Conservation (phyloP, 2,797 vertebrate species). For the Poecile montanus region DNA sequence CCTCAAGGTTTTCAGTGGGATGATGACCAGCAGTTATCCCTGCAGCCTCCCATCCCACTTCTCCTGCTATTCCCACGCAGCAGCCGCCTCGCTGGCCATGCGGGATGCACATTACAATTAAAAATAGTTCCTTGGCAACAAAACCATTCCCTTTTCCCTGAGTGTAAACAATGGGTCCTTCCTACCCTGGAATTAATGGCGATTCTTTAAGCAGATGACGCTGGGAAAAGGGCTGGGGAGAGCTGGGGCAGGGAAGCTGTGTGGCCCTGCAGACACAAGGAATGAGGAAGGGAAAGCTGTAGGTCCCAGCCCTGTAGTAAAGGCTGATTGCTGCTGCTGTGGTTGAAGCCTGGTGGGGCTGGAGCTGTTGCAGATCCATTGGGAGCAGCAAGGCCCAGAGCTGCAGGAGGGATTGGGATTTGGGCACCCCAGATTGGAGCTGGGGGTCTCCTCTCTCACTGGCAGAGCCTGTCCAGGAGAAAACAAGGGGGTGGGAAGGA, state of each 20-base stretch:
- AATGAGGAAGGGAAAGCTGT: neutral
- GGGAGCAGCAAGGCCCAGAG: neutral
- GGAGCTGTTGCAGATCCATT: neutral
- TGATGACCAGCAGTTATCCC: neutral
- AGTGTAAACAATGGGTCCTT: constrained; percentile 51
- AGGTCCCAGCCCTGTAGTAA: neutral
- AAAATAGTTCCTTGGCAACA: constrained; percentile 58
- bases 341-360: neutral
- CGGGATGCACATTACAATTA: constrained; percentile 24
- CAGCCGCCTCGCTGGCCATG: neutral
- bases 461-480: neutral
- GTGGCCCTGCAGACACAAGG: neutral
- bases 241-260: neutral
- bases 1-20: neutral
- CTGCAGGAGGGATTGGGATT: neutral
- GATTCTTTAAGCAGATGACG: constrained; percentile 43
- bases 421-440: neutral
- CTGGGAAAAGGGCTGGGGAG: neutral
- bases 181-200: constrained; percentile 4
- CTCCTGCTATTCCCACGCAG: neutral
- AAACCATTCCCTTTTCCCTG: neutral
- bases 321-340: neutral
- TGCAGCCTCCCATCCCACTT: neutral
- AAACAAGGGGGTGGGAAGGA: neutral
- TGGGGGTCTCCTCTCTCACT: neutral